Evolutionary conservation across 1,140 invertebrate genomes (phyloP).

Genomic region (Limonius californicus): DNA sequence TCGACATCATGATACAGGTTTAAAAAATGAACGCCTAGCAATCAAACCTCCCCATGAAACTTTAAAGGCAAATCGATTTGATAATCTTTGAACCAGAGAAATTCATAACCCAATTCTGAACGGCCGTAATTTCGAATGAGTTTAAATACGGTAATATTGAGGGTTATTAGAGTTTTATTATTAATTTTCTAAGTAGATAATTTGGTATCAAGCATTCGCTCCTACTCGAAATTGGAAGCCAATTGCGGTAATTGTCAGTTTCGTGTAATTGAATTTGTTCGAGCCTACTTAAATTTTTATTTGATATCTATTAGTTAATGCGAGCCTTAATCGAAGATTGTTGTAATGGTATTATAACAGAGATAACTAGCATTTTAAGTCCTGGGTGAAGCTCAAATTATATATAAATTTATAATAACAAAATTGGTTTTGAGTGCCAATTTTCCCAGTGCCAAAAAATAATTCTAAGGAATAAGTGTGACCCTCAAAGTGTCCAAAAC

Average conservation of each 20-base stretch:
- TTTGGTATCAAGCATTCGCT: neutral
- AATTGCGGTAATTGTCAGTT: neutral
- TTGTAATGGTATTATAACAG: too few species aligned
- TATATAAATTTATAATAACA: too few species aligned
- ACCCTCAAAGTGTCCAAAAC: too few species aligned
- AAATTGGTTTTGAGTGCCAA: too few species aligned
- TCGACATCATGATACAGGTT: too few species aligned
- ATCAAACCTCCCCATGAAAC: neutral
- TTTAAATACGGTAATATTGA: neutral
- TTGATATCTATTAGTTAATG: too few species aligned
- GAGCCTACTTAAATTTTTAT: neutral
- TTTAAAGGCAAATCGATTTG: neutral
- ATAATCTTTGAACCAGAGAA: neutral
- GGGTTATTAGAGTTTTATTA: slow-evolving; percentile 1
- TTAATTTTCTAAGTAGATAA: neutral
- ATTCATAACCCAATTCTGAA: neutral
- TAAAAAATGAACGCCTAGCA: too few species aligned
- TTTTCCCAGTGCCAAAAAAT: too few species aligned
- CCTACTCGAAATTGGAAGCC: neutral
- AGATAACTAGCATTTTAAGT: too few species aligned
- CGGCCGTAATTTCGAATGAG: neutral
- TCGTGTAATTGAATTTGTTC: neutral
- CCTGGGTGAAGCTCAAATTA: too few species aligned
- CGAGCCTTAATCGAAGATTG: too few species aligned
- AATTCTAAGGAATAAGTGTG: too few species aligned